phyloP scores from a whole-genome alignment of 2,797 vertebrate genomes.

The Crenuchus spilurus region DNA sequence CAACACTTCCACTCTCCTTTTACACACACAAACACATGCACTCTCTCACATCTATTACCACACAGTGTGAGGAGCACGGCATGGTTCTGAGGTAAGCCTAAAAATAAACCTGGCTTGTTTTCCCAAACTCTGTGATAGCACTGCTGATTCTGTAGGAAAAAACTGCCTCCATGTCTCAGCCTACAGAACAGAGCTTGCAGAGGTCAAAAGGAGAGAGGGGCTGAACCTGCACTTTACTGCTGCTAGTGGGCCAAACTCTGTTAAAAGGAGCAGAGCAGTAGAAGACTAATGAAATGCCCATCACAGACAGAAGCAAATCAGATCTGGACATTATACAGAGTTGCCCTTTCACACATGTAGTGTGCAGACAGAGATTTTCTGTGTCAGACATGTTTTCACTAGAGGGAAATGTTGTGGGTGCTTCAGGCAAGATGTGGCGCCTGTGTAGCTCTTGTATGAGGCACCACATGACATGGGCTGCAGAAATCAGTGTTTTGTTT shows the following conservation, averaged over 20 bases:
- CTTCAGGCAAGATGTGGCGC: no score
- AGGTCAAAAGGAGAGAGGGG: constrained; percentile 17
- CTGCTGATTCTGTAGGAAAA: constrained; percentile 16
- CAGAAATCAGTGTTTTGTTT: no score
- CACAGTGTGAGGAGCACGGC: constrained; percentile 8
- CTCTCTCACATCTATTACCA: not conserved
- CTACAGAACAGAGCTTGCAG: not conserved
- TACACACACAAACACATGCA: not conserved
- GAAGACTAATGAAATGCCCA: not conserved
- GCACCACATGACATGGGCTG: no score
- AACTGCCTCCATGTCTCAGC: constrained; percentile 19
- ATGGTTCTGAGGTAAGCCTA: constrained; percentile 21
- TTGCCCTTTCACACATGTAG: no score
- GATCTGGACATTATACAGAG: no score
- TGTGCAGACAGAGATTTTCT: no score
- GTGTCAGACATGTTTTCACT: no score
- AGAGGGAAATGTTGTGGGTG: no score
- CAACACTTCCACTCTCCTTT: no score
- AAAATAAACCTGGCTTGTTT: constrained; percentile 23
- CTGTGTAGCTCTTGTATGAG: no score
- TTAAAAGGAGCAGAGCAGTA: not conserved
- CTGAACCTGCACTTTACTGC: constrained; percentile 4
- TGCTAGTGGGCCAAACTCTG: not conserved
- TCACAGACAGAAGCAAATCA: no score
- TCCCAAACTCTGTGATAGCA: not conserved